phyloP scores from a whole-genome alignment of 2,113 vertebrate genomes.

The Sciurus niger region DNA sequence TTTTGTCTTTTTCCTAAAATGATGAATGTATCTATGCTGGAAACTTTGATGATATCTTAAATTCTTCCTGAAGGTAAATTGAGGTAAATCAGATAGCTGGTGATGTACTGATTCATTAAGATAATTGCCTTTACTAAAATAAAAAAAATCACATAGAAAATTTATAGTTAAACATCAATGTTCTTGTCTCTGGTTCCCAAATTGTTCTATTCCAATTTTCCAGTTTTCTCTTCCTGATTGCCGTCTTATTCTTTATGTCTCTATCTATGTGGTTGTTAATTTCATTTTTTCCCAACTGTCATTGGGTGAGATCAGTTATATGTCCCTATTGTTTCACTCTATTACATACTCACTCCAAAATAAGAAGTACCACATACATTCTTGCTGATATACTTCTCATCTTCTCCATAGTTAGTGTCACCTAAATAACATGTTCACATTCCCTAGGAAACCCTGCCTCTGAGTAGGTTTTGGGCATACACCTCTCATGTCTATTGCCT shows the following conservation, averaged over 20 bases:
- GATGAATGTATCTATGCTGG: background rate
- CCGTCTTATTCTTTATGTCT: background rate
- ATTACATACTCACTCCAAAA: background rate
- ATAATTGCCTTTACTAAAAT: background rate
- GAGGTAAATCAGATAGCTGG: background rate
- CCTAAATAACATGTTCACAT: too few species aligned
- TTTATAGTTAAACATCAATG: background rate
- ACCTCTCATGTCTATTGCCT: background rate
- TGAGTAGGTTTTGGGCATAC: background rate
- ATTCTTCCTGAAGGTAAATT: background rate
- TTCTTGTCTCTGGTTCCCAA: background rate
- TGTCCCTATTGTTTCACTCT: background rate
- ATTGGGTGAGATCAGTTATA: background rate
- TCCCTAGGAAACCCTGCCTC: background rate
- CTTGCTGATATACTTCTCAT: background rate
- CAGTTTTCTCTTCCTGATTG: background rate
- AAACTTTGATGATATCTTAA: background rate
- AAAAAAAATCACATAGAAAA: background rate
- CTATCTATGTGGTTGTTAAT: too few species aligned
- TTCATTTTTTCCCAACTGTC: background rate
- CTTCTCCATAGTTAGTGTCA: too few species aligned
- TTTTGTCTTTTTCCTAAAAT: background rate
- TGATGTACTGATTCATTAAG: background rate
- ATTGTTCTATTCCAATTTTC: background rate
- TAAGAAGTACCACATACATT: background rate